Evolutionary conservation across 2,888 invertebrate species (phyloP).

Genomic region (Limnephilus auricula): DNA sequence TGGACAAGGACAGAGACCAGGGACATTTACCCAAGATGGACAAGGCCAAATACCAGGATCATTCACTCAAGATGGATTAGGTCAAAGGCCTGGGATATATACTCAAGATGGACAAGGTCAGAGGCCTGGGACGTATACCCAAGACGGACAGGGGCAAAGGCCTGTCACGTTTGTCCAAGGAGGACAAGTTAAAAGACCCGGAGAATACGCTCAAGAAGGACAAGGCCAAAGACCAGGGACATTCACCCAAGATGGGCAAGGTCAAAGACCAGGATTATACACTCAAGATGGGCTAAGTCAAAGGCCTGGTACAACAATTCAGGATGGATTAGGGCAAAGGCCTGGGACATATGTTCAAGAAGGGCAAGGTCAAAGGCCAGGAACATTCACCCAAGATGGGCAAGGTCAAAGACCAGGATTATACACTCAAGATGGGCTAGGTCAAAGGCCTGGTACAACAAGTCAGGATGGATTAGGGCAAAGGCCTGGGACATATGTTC

Average conservation of each 20-base stretch:
- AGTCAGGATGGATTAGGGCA: neutral
- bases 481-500: slow-evolving; percentile 13
- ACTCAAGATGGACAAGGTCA: neutral
- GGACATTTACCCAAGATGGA: neutral
- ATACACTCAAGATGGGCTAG: neutral
- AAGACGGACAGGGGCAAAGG: slow-evolving; percentile 46
- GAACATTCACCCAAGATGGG: neutral
- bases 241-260: neutral
- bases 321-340: neutral
- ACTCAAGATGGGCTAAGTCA: neutral
- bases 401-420: slow-evolving; percentile 16
- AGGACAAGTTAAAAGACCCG: neutral
- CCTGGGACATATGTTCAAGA: slow-evolving; percentile 19
- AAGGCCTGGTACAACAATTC: slow-evolving; percentile 4
- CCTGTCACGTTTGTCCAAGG: neutral
- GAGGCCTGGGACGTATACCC: neutral
- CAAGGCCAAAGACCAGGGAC: slow-evolving; percentile 51
- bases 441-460: neutral
- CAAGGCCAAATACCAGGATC: neutral
- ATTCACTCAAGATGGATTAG: neutral
- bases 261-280: neutral
- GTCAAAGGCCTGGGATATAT: slow-evolving; percentile 46
- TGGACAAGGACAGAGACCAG: slow-evolving; percentile 51
- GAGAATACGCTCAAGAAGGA: neutral
- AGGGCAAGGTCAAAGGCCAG: neutral